Conservation (phyloP, 2,797 vertebrate species). For the Falco berigora region DNA sequence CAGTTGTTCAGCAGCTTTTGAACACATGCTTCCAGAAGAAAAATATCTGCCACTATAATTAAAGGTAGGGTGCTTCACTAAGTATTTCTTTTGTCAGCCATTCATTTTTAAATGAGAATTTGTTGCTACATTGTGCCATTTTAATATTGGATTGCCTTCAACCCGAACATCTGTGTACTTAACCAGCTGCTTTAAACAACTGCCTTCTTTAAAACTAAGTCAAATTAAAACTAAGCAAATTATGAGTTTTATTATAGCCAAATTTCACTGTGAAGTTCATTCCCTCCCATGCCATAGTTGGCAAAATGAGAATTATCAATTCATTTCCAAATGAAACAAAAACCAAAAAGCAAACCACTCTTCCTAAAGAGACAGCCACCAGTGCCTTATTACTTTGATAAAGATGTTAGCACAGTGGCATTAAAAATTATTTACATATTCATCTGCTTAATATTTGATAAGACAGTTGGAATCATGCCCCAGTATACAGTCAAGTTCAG, state of each 20-base stretch:
- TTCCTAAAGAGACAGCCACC: not conserved
- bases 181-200: constrained; percentile 50
- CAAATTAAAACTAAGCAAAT: not conserved
- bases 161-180: constrained; percentile 34
- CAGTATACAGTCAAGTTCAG: not conserved
- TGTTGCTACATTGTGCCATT: not conserved
- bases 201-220: constrained; percentile 13
- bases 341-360: not conserved
- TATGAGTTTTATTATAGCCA: not conserved
- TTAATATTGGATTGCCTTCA: constrained; percentile 10
- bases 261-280: not conserved
- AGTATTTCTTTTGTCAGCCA: not conserved
- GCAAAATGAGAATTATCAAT: not conserved
- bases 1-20: not conserved
- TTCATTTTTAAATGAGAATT: not conserved
- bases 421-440: not conserved
- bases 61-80: not conserved
- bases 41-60: constrained; percentile 7
- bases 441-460: not conserved
- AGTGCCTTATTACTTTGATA: not conserved
- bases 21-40: not conserved
- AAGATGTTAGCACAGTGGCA: not conserved
- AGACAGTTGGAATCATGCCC: not conserved
- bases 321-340: not conserved
- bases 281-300: not conserved